Percentiles rank a stretch among this genome's conserved stretches.
Evolutionary conservation across 2,113 vertebrate genomes (phyloP).

Genomic region (Halichoerus grypus): DNA sequence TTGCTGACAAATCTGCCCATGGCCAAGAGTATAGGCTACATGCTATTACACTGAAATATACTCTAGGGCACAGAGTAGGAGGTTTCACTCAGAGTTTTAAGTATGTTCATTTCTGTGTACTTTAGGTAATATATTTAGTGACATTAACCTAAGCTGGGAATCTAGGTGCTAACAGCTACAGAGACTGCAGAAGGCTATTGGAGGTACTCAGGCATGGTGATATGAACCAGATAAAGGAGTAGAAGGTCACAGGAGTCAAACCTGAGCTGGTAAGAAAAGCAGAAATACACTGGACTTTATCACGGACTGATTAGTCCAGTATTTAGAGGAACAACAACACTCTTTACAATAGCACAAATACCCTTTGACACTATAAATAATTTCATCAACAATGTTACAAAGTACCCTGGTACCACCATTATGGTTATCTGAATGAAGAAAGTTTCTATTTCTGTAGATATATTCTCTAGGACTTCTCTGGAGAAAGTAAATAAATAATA

Average conservation of each 20-base stretch:
- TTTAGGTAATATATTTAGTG: background rate
- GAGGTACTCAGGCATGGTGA: background rate
- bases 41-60: background rate
- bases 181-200: background rate
- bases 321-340: background rate
- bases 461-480: background rate
- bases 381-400: conserved; percentile 24
- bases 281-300: background rate
- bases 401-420: background rate
- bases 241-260: background rate
- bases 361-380: background rate
- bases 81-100: background rate
- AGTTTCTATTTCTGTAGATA: conserved; percentile 30
- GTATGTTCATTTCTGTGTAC: background rate
- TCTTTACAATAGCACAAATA: background rate
- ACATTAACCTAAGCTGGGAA: background rate
- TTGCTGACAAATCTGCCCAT: background rate
- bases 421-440: background rate
- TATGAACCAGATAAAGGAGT: background rate
- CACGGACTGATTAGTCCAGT: background rate
- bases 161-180: background rate
- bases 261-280: background rate
- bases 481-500: conserved; percentile 32
- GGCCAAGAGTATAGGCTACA: background rate
- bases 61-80: background rate